Evolutionary conservation across 35 echinoderm and acorn worm species (phyloP).

Genomic region (Anneissia japonica): DNA sequence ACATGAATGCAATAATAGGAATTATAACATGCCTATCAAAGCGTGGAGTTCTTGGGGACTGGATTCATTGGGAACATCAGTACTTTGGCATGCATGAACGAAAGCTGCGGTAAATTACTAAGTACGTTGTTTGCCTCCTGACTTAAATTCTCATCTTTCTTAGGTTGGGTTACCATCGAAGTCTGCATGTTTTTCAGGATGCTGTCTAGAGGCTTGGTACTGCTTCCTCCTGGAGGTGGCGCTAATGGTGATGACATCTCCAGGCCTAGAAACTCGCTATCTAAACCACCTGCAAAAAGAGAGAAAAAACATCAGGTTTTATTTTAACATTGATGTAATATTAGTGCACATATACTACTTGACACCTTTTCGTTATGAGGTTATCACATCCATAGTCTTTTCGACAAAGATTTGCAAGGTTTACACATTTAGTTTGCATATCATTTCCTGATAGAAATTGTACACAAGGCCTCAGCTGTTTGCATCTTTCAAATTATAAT

Average conservation of each 20-base stretch:
- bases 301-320: too few relatives aligned
- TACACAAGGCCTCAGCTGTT: neutral
- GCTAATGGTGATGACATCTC: constrained; percentile 42
- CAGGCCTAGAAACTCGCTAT: constrained; percentile 75
- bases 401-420: neutral
- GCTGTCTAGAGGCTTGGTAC: constrained; percentile 70
- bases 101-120: constrained; percentile 58
- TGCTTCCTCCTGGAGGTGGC: constrained; percentile 18
- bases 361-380: neutral
- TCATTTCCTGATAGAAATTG: neutral
- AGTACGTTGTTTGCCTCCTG: constrained; percentile 61
- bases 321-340: too few relatives aligned
- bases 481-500: neutral
- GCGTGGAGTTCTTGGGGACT: neutral
- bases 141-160: constrained; percentile 69
- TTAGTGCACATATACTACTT: neutral
- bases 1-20: too few relatives aligned
- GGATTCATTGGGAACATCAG: constrained; percentile 86
- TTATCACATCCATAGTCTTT: neutral
- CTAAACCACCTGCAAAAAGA: neutral
- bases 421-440: neutral
- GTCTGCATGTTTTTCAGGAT: constrained; percentile 80
- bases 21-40: too few relatives aligned
- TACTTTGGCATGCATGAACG: constrained; percentile 92
- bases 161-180: constrained; percentile 72